phyloP scores from a whole-genome alignment of 2,888 invertebrate species.

The Troilus luridus region DNA sequence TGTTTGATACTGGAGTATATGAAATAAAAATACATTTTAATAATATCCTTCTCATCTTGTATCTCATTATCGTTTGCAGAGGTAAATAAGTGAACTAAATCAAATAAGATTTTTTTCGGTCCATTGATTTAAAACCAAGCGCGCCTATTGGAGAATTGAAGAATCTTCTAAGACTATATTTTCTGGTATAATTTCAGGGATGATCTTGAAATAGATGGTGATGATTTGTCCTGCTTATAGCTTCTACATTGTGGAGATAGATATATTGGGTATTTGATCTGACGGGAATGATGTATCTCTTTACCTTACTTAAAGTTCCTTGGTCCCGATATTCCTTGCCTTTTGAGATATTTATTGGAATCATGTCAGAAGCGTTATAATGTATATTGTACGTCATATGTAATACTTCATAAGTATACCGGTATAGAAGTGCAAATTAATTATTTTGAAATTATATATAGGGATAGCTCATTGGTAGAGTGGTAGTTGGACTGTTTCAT shows the following conservation, averaged over 20 bases:
- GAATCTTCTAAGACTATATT: background rate
- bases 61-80: too few relatives aligned
- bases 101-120: background rate
- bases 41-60: too few relatives aligned
- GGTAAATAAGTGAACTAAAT: too few relatives aligned
- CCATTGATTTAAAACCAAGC: background rate
- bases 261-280: slow-evolving; percentile 17
- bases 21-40: too few relatives aligned
- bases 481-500: too few relatives aligned
- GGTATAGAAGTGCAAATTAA: too few relatives aligned
- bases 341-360: background rate
- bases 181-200: background rate
- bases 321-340: background rate
- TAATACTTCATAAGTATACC: too few relatives aligned
- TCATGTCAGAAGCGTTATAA: too few relatives aligned
- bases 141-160: background rate
- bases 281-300: background rate
- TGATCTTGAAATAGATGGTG: slow-evolving; percentile 29
- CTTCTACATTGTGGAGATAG: background rate
- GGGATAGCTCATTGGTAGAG: too few relatives aligned
- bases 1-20: too few relatives aligned
- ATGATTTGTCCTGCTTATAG: slow-evolving; percentile 30
- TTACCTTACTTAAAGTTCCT: background rate
- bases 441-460: too few relatives aligned
- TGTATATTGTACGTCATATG: too few relatives aligned